Evolutionary conservation across 2,888 invertebrate genomes (phyloP).

Genomic region (Ligdia adustata): DNA sequence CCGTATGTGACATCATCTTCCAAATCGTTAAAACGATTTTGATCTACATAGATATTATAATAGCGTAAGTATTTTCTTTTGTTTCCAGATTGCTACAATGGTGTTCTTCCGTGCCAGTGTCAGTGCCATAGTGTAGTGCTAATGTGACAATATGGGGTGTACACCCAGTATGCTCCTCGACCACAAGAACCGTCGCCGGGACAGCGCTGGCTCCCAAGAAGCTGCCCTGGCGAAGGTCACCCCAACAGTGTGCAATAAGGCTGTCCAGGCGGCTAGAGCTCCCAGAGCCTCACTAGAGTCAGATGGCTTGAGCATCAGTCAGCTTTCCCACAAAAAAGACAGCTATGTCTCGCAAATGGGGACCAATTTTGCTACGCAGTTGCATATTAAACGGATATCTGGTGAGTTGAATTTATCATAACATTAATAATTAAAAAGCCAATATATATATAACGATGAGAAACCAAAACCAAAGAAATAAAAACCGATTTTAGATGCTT

Average conservation of each 20-base stretch:
- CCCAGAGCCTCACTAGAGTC: conserved; percentile 78
- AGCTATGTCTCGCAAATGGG: conserved; percentile 83
- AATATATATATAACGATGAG: too few species aligned
- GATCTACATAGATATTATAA: too few species aligned
- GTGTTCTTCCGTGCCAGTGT: conserved; percentile 57
- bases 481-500: too few species aligned
- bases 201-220: conserved; percentile 80
- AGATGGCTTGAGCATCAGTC: conserved; percentile 80
- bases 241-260: conserved; percentile 75
- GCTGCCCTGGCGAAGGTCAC: conserved; percentile 75
- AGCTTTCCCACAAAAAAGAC: conserved; percentile 78
- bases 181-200: conserved; percentile 83
- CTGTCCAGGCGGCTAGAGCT: conserved; percentile 73
- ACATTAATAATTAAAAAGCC: too few species aligned
- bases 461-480: too few species aligned
- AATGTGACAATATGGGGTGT: conserved; percentile 81
- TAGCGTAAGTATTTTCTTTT: conserved; percentile 34
- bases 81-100: conserved; percentile 67
- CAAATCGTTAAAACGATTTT: too few species aligned
- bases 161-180: conserved; percentile 86
- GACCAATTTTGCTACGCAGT: conserved; percentile 78
- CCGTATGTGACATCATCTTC: not conserved
- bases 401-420: conserved; percentile 64
- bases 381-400: conserved; percentile 80
- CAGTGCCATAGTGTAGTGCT: conserved; percentile 75